Evolutionary conservation across 2,797 vertebrate species (phyloP), one percentile per base, ranked within the genome.

Genomic region (Glyptemys insculpta): DNA sequence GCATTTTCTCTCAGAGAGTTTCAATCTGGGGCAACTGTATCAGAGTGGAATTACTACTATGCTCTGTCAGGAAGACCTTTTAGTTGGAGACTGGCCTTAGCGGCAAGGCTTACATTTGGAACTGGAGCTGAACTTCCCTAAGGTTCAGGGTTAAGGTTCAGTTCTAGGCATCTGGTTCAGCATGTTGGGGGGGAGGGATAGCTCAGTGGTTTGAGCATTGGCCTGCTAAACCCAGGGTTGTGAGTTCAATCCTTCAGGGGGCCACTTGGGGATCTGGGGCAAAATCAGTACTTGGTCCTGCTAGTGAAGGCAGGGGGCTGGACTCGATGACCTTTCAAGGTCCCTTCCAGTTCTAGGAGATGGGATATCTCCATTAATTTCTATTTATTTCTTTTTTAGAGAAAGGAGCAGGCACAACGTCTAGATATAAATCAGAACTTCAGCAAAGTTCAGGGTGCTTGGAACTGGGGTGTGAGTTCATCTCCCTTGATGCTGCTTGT

Each of bases 11-110:
- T 74, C 31, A 34, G 88, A 86, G 59, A 78, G 89, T 91, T 93
- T 90, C 92, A 78, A 94, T 84, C 89, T 44, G 53, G 90, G 84
- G 53, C 85, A 65, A 87, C 85, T 94, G 0, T 0, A 79, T 21
- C 81, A 94, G 90, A 95, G 90, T 80, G 74, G 93, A 97, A 95
- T 59, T 93, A 92, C 34, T 44, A n/a, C 79, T 1, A 8, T 49
- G 89, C 79, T 79, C 18, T 82, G 52, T 81, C 29, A 18, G 41
- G 90, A 91, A 91, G n/a, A 80, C 79, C 79, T 93, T 84, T 91
- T 79, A 91, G 95, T 80, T 79, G 65, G 34, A 10, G 95, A 93
- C 86, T 49, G 72, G 59, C 5, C 12, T 53, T 88, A 79, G 15
- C 56, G 9, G 49, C 1, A 29, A 81, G 6, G 59, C 34, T 21